Evolutionary conservation across 2,797 vertebrate species (phyloP), one percentile per base, ranked within the genome.

Genomic region (Calcarius lapponicus): DNA sequence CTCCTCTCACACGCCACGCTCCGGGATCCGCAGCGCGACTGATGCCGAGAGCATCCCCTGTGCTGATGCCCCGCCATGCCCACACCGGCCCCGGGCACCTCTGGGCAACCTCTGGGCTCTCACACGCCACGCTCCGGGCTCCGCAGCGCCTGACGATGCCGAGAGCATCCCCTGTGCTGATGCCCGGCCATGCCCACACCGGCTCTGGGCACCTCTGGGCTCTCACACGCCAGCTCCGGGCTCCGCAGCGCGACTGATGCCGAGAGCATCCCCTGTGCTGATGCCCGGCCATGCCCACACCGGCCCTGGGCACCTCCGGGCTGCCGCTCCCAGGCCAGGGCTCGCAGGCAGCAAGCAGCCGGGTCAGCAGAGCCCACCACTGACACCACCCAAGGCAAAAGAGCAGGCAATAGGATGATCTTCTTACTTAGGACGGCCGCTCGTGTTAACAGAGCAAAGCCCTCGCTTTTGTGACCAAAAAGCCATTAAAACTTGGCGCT

Each of bases 341-440:
- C 62, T 54, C 1, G 13, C 65, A 40, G 43, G 42, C 67, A 70
- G 62, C 14, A 2, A 70, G 24, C 57, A 28, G 57, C 75, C 64
- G 29, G 2, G 6, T 20, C 31, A 65, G 51, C 17, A 1, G 28
- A 64, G 38, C 17, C 48, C 34, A 1, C 0, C 18, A 25, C 13
- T 50, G 16, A 24, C 31, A n/a, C 7, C 36, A 26, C 34, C 21
- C 12, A 32, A 45, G 26, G 11, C 26, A 14, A 31, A 42, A 3
- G 1, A 62, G 74, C 15, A 2, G n/a, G 36, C 2, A 1, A 15
- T 1, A 4, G 0, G 31, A 65, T 0, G 1, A 36, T 51, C 32
- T 58, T 16, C 66, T 57, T 7, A 1, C 40, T 18, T 19, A 51
- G 36, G 43, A 57, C 48, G 16, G 62, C 50, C 11, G 10, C n/a